A percentile compares a stretch with the other conserved stretches of the same genome.
These are phyloP conservation scores for Yponomeuta evonymella DNA, from an alignment of 2,888 invertebrate genomes.

Conservation along the genomic window DNA sequence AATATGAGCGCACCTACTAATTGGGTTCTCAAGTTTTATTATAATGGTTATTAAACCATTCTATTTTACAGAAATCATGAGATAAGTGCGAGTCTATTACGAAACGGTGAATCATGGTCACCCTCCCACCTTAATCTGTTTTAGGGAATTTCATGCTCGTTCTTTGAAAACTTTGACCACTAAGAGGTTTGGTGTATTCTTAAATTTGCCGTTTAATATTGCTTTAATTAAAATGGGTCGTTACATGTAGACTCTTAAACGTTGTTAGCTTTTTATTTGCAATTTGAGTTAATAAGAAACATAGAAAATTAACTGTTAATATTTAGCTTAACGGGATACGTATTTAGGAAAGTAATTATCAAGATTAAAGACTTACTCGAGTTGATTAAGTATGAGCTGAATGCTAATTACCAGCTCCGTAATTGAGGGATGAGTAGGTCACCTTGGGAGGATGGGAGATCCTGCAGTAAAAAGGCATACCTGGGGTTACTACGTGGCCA, in stretches of 20 bases:
- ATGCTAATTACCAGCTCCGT: too few relatives aligned
- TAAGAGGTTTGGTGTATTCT: background rate
- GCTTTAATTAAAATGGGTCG: background rate
- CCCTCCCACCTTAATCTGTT: slow-evolving; percentile 1
- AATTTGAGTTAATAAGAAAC: background rate
- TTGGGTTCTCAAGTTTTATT: background rate
- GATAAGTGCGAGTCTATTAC: background rate
- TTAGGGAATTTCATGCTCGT: background rate
- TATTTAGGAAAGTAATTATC: too few relatives aligned
- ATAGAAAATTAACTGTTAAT: background rate
- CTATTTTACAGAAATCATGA: background rate
- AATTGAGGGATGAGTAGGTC: too few relatives aligned
- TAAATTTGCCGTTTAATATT: background rate
- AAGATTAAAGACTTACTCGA: too few relatives aligned
- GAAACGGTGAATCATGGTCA: background rate
- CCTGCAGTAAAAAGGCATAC: too few relatives aligned
- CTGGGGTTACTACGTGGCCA: too few relatives aligned
- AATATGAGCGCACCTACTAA: background rate
- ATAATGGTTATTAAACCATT: background rate
- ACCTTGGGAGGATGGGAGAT: too few relatives aligned
- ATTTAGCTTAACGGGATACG: too few relatives aligned
- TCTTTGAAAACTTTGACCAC: slow-evolving; percentile 1
- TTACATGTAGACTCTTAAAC: background rate
- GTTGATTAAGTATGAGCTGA: too few relatives aligned
- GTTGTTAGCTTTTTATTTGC: background rate